Base-by-base conservation (phyloP, 2,797 vertebrate species). In the Falco novaeseelandiae region DNA sequence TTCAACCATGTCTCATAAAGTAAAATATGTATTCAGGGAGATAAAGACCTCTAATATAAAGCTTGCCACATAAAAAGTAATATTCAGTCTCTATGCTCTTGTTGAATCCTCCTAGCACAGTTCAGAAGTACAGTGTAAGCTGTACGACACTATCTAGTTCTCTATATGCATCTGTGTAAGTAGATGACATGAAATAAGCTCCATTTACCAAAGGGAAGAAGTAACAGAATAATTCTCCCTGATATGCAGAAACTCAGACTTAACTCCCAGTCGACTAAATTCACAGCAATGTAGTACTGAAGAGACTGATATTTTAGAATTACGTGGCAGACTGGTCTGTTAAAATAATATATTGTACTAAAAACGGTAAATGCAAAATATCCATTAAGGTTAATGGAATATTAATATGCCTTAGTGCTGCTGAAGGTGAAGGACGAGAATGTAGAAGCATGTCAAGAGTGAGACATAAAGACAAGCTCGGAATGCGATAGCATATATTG, bases 121-220 rank as follows among this genome's bases (percentile, higher is more conserved):
- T 76, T 55, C 32, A 89, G 57, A 26, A 77, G 14, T 57, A 51
- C 23, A 30, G 6, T 36, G 54, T 67, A 66, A 94, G 18, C 38
- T 71, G 32, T 42, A 65, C 76, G 69, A 44, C 2, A 10, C 87
- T 83, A 81, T 58, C 88, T 59, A 46, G n/a, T 79, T 87, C 38
- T 61, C 27, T 90, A 8, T 80, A 54, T 18, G 12, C 23, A 71
- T 20, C 34, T 93, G 15, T 59, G 40, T 34, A 59, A 36, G 59
- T 30, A 92, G 34, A 77, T 79, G 48, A 40, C 13, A 48, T 73
- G 74, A 95, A 93, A 91, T 40, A 17, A 79, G 4, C 40, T 83
- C n/a, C 14, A 36, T 89, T 96, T 89, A 83, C 48, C 44, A 83
- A 90, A 94, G 14, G 32, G 58, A 93, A 89, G 36, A 74, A 67